Base-by-base conservation (phyloP, 2,113 vertebrate genomes). In the Heterochromis multidens region DNA sequence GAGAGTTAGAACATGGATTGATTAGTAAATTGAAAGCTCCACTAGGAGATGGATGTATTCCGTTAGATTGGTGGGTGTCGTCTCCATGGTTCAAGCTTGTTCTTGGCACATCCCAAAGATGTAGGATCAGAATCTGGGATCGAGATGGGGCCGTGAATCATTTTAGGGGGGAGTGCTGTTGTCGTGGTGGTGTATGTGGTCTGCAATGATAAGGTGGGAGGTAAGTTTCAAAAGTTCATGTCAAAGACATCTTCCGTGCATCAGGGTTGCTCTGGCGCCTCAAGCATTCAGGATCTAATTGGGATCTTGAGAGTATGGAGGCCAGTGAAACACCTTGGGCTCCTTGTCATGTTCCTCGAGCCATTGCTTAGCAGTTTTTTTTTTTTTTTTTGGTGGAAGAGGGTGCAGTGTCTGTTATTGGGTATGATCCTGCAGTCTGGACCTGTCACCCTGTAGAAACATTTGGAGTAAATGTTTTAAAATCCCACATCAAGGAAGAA, bases 91-190 rank as follows among this genome's bases (percentile, higher is more conserved):
- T 52, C 43, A 72, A 25, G 10, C 25, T 31, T 49, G 23, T 72
- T 49, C 40, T n/a, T 72, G 67, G 67, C 67, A 16, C 25, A 72
- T 72, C 43, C 43, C 25, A 72, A 72, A 72, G 43, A 72, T 4
- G 0, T 25, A 29, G 16, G 46, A 72, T 49, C 40, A 49, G 40
- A 72, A 72, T 49, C 40, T 49, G 25, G 67, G 17, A 67, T 27
- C 1, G 3, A 23, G 40, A 43, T 13, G 12, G 12, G 12, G 12
- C 14, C 14, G 17, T 27, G 37, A 43, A 67, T 67, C 17, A 25
- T 49, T 72, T 52, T 43, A 25, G 49, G 25, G 12, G 65, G 27
- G 8, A 49, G 23, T 49, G 67, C 43, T 29, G 11, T 21, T 49
- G 67, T 49, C 6, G 16, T 29, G 19, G 12, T 14, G 12, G 65